These are phyloP conservation scores for Enteromius thamalakanensis DNA, from an alignment of 2,797 vertebrate genomes.

Conservation along the genomic window DNA sequence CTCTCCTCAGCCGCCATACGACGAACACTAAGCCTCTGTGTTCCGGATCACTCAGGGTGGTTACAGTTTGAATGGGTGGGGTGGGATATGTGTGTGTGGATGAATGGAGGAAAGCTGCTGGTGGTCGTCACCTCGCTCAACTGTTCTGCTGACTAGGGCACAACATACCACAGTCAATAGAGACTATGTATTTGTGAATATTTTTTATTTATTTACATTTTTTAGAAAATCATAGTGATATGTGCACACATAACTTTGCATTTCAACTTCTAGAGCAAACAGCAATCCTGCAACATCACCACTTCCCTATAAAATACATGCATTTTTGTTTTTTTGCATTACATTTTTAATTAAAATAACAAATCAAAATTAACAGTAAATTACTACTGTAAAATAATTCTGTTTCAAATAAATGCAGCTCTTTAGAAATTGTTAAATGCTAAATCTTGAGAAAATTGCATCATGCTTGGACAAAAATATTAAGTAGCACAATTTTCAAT, in stretches of 20 bases:
- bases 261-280: background rate
- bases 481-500: background rate
- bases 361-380: background rate
- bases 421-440: background rate
- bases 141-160: conserved; percentile 35
- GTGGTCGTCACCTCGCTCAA: conserved; percentile 32
- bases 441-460: background rate
- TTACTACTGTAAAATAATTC: background rate
- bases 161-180: background rate
- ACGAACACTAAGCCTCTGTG: conserved; percentile 60
- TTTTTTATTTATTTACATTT: background rate
- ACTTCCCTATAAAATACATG: too few relatives aligned
- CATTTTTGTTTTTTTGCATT: too few relatives aligned
- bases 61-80: conserved; percentile 35
- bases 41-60: conserved; percentile 40
- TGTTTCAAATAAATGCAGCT: background rate
- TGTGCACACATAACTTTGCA: background rate
- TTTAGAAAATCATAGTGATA: background rate
- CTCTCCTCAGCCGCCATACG: conserved; percentile 34
- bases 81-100: conserved; percentile 20
- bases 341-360: background rate
- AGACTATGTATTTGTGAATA: background rate
- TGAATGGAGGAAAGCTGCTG: conserved; percentile 30
- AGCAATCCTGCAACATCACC: background rate
- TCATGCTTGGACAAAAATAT: background rate